Evolutionary conservation across 2,113 vertebrate species (phyloP).

Genomic region (Neolamprologus brichardi): DNA sequence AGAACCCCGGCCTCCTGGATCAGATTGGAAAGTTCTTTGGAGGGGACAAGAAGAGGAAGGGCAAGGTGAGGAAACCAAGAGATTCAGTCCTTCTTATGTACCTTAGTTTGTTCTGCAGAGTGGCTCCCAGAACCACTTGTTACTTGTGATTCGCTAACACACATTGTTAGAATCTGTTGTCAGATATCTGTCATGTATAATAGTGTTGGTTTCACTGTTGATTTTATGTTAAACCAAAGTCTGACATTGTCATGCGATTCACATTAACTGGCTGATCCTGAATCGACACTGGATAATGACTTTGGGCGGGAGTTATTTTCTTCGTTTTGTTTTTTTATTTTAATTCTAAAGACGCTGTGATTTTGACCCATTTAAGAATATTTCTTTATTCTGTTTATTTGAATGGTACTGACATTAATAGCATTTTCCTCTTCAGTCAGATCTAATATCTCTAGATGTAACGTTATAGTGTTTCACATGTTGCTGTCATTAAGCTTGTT

Average conservation of each 20-base stretch:
- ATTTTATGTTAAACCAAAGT: conserved; percentile 35
- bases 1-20: conserved; percentile 89
- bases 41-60: conserved; percentile 91
- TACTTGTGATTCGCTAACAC: neutral
- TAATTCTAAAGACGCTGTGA: conserved; percentile 12
- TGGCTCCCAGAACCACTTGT: conserved; percentile 12
- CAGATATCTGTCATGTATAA: neutral
- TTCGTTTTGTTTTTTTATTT: neutral
- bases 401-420: conserved; percentile 44
- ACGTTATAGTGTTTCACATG: neutral
- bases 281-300: conserved; percentile 10
- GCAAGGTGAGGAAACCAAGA: conserved; percentile 89
- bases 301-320: conserved; percentile 35
- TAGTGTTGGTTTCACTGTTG: conserved; percentile 6
- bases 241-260: conserved; percentile 1
- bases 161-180: neutral
- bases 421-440: conserved; percentile 1
- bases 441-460: conserved; percentile 3
- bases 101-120: conserved; percentile 10
- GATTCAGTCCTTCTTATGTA: neutral
- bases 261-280: neutral
- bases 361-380: conserved; percentile 1
- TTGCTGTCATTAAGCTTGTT: neutral
- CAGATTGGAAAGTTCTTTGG: conserved; percentile 96
- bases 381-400: neutral